Evolutionary conservation across 2,113 vertebrate species (phyloP).

Genomic region (Vulpes ferrilata): DNA sequence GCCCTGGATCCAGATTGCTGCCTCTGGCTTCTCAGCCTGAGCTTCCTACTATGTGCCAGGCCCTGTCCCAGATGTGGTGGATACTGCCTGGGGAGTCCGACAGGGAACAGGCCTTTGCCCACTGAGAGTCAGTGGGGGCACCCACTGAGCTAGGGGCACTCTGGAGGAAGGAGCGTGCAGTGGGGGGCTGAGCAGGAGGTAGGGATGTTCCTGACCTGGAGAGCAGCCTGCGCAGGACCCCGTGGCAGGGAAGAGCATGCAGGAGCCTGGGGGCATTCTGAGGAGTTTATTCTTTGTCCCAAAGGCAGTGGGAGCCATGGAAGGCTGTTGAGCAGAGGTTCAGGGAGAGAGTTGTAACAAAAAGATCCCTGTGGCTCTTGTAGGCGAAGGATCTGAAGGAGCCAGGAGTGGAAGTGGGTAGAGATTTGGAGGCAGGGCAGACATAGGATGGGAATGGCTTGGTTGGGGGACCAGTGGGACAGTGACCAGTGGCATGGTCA

Average conservation of each 20-base stretch:
- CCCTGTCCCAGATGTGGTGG: background rate
- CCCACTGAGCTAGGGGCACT: background rate
- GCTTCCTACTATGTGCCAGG: too few species aligned
- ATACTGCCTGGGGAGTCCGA: background rate
- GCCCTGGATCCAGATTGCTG: background rate
- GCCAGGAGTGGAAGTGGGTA: background rate
- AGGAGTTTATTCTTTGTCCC: background rate
- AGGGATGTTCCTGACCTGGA: background rate
- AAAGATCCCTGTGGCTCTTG: background rate
- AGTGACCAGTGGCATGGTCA: background rate
- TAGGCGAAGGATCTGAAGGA: background rate
- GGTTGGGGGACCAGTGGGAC: background rate
- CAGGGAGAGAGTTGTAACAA: background rate
- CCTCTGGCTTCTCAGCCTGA: background rate
- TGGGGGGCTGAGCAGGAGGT: background rate
- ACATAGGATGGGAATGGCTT: background rate
- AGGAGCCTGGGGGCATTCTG: fast-evolving
- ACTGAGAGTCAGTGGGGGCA: too few species aligned
- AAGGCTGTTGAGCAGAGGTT: background rate
- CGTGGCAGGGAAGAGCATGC: fast-evolving
- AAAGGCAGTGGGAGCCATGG: background rate
- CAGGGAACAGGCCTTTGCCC: background rate
- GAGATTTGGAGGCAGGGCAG: background rate
- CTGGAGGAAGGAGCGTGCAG: fast-evolving
- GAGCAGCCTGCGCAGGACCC: background rate